A percentile compares a stretch with the other conserved stretches of the same genome.
phyloP scores from a whole-genome alignment of 2,797 vertebrate species.

The Trichosurus vulpecula region DNA sequence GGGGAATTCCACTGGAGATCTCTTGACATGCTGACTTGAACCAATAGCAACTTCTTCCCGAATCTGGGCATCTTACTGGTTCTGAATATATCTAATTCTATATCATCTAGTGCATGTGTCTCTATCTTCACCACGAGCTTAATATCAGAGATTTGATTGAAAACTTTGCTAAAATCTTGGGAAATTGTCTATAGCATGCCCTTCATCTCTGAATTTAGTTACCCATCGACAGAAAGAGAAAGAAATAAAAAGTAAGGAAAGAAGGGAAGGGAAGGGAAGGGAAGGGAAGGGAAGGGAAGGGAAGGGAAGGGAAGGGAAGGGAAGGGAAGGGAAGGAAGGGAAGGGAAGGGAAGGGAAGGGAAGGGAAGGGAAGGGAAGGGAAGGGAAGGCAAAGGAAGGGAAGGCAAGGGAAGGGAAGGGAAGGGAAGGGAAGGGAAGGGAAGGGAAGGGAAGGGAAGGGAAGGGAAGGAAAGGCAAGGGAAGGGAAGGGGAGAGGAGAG shows the following conservation, averaged over 20 bases:
- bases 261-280: accelerated
- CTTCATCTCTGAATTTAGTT: background rate
- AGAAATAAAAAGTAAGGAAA: background rate
- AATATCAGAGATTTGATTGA: background rate
- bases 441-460: background rate
- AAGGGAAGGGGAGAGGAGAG: background rate
- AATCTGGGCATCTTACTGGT: background rate
- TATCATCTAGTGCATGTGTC: background rate
- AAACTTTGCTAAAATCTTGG: background rate
- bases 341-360: accelerated
- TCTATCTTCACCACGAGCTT: background rate
- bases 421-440: background rate
- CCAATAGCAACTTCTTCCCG: background rate
- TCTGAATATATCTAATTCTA: background rate
- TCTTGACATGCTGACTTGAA: background rate
- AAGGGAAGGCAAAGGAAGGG: background rate
- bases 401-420: accelerated
- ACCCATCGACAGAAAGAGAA: background rate
- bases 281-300: too few species aligned
- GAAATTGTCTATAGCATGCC: background rate
- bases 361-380: too few species aligned
- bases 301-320: accelerated
- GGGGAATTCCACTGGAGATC: background rate
- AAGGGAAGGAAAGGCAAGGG: background rate
- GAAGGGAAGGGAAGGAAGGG: background rate